A percentile compares a stretch with the other conserved stretches of the same genome.
phyloP scores from a whole-genome alignment of 92 coral and sea anemone species.

The Porites evermanni region DNA sequence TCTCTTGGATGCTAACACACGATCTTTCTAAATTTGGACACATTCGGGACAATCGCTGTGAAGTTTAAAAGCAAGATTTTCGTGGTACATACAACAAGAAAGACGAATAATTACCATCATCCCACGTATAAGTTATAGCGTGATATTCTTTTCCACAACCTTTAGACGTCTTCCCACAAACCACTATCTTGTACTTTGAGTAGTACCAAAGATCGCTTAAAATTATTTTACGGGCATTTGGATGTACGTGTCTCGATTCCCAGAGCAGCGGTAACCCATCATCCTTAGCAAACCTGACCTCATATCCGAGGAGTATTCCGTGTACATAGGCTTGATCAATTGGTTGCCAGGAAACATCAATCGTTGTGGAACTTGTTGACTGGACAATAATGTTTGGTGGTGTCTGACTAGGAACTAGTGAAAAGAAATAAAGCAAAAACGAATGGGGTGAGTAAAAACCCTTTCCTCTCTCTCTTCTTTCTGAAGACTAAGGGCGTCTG shows the following conservation, averaged over 20 bases:
- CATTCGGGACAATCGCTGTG: too few species aligned
- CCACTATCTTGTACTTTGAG: conserved; percentile 9
- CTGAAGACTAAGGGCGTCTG: background rate
- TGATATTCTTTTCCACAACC: conserved; percentile 29
- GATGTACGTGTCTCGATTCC: background rate
- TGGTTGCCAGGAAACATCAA: conserved; percentile 40
- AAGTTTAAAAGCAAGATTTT: too few species aligned
- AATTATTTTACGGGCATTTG: background rate
- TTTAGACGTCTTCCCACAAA: conserved; percentile 34
- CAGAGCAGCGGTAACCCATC: conserved; percentile 5
- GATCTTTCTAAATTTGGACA: too few species aligned
- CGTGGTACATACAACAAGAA: too few species aligned
- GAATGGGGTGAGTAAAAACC: background rate
- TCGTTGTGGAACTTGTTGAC: conserved; percentile 24
- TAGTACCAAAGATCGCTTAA: background rate
- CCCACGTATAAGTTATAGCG: background rate
- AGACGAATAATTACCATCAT: background rate
- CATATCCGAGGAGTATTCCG: conserved; percentile 54
- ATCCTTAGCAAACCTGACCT: conserved; percentile 25
- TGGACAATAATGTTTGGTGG: conserved; percentile 12
- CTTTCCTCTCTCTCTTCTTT: background rate
- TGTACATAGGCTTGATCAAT: conserved; percentile 38
- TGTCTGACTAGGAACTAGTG: conserved; percentile 13
- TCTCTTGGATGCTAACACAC: too few species aligned
- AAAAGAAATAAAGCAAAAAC: background rate